Evolutionary conservation across 2,888 invertebrate species (phyloP).

Genomic region (Pachliopta kotzebuea): DNA sequence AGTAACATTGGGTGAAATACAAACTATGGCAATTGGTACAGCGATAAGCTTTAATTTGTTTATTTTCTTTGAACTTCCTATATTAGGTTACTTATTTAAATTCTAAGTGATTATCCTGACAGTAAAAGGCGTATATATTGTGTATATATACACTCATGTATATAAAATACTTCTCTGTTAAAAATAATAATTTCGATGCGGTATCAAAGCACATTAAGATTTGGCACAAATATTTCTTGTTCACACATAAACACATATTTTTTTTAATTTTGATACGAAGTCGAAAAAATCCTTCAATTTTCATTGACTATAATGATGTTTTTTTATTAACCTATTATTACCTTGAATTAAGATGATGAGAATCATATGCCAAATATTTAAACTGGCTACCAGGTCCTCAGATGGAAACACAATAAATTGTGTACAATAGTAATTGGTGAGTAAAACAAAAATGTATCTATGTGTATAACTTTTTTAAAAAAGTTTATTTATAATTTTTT

Average conservation of each 20-base stretch:
- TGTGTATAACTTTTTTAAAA: too few relatives aligned
- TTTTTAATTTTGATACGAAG: too few relatives aligned
- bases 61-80: not conserved
- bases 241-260: too few relatives aligned
- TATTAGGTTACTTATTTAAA: not conserved
- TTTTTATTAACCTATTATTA: not conserved
- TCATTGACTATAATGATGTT: not conserved
- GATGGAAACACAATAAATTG: not conserved
- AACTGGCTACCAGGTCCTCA: not conserved
- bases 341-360: not conserved
- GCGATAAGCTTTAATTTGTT: not conserved
- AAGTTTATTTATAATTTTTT: not conserved
- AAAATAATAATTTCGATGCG: too few relatives aligned
- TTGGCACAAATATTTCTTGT: too few relatives aligned
- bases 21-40: not conserved
- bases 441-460: not conserved
- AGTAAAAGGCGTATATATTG: too few relatives aligned
- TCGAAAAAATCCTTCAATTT: too few relatives aligned
- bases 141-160: too few relatives aligned
- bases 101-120: not conserved
- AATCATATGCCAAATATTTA: not conserved
- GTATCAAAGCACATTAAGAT: too few relatives aligned
- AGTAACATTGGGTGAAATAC: not conserved
- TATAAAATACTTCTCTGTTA: too few relatives aligned
- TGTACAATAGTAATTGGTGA: not conserved